Evolutionary conservation across 2,888 invertebrate genomes (phyloP).

Genomic region (Xestia ashworthii): DNA sequence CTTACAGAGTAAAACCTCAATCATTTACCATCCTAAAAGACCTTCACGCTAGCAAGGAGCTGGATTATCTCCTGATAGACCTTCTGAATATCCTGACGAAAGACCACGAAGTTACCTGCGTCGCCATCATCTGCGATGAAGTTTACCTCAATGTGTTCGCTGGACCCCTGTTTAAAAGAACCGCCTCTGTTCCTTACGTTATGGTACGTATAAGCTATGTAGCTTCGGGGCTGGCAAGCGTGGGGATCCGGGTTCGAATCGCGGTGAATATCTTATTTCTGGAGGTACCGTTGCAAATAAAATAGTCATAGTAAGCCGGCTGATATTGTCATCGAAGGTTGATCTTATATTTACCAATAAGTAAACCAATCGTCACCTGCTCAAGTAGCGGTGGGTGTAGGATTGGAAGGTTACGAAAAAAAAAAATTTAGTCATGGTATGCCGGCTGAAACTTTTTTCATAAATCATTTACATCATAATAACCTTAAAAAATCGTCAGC

Average conservation of each 20-base stretch:
- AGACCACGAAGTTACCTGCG: conserved; percentile 84
- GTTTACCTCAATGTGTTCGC: conserved; percentile 89
- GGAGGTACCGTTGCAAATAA: too few relatives aligned
- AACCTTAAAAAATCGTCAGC: too few relatives aligned
- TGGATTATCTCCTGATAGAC: conserved; percentile 80
- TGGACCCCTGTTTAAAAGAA: conserved; percentile 85
- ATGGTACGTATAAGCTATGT: conserved; percentile 80
- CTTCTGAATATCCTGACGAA: conserved; percentile 74
- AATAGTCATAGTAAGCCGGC: too few relatives aligned
- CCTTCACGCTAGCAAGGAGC: conserved; percentile 74
- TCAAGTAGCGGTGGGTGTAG: too few relatives aligned
- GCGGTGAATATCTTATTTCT: not conserved
- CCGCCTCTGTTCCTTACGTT: conserved; percentile 85
- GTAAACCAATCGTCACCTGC: too few relatives aligned
- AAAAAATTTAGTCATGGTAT: too few relatives aligned
- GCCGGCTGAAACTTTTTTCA: too few relatives aligned
- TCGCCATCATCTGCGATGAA: conserved; percentile 89
- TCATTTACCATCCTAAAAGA: conserved; percentile 72
- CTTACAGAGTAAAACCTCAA: conserved; percentile 71
- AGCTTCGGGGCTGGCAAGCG: not conserved
- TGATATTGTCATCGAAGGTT: too few relatives aligned
- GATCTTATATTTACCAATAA: too few relatives aligned
- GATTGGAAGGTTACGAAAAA: too few relatives aligned
- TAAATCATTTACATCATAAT: too few relatives aligned
- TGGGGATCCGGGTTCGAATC: not conserved